Evolutionary conservation across 2,113 vertebrate genomes (phyloP), one percentile per base, ranked within the genome.

Genomic region (Eclectus roratus): DNA sequence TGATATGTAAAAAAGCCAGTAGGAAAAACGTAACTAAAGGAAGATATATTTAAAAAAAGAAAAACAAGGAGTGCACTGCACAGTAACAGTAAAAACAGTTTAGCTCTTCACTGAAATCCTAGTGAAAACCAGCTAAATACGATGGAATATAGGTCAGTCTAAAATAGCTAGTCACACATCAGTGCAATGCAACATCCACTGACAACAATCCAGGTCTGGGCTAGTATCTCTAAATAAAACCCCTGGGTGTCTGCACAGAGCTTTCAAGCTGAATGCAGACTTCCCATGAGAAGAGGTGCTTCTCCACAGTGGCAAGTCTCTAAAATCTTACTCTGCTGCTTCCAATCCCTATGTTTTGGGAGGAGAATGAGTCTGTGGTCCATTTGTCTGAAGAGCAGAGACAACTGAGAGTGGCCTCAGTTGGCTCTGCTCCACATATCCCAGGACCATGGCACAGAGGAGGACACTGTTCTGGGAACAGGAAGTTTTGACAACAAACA

Each of bases 1-100:
- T 46, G 37, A 10, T 23, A 10, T 1, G 3, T 10, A 33, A 68
- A 37, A 2, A 3, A 63, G 4, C 8, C 39, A 14, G 23, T 1
- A 71, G 61, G 20, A 82, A 78, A 87, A 58, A 4, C 39, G 19
- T 17, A 69, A 50, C 18, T 47, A 46, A 31, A 65, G 21, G 23
- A 27, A 87, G 19, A 29, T 74, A 37, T 5, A 33, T 17, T 21
- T 8, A 33, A 50, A 8, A 46, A 56, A 37, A 37, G 37, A 37
- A 37, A 37, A 37, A 14, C 16, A 35, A 6, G 10, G 10, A 41
- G 4, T 0, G 1, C 27, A 7, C 6, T 70, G 28, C 24, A 58
- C 17, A 63, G 21, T 46, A 63, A 49, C 4, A 71, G 31, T 9
- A 58, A 66, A 65, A 80, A 2, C 68, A 50, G 17, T 41, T 44